phyloP scores from a whole-genome alignment of 1,140 invertebrate genomes.

The Pogonomyrmex californicus region DNA sequence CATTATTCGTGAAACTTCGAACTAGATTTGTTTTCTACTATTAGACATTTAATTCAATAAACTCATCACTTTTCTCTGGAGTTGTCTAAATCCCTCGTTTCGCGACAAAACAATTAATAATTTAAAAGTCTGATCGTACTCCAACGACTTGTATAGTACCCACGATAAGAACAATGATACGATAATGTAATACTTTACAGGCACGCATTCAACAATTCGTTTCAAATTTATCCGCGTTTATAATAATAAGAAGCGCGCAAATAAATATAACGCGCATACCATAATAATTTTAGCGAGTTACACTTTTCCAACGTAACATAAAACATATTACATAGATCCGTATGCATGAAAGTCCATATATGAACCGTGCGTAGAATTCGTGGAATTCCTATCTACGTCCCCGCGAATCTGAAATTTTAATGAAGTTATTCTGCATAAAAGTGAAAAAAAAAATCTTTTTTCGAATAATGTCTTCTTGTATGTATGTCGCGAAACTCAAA shows the following conservation, averaged over 20 bases:
- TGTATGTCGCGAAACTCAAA: not conserved
- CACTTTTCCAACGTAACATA: constrained; percentile 3
- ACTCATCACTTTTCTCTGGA: constrained; percentile 28
- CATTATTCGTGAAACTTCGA: not conserved
- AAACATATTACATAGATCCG: constrained; percentile 1
- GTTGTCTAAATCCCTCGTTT: not conserved
- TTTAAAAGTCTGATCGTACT: constrained; percentile 17
- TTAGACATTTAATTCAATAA: not conserved
- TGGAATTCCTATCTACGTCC: constrained; percentile 9
- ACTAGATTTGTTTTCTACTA: constrained; percentile 11
- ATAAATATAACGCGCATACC: constrained; percentile 13
- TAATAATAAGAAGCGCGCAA: constrained; percentile 13
- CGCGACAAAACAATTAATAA: constrained; percentile 12
- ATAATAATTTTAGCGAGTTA: not conserved
- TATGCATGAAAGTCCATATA: not conserved
- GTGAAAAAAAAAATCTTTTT: not conserved
- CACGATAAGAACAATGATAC: not conserved
- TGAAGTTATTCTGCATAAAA: constrained; percentile 15
- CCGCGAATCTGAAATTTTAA: constrained; percentile 47
- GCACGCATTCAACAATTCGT: constrained; percentile 20
- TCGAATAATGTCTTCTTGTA: constrained; percentile 11
- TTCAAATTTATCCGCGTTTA: constrained; percentile 14
- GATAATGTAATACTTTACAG: constrained; percentile 18
- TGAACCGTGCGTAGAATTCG: constrained; percentile 15
- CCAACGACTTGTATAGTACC: constrained; percentile 15